Percentiles rank a stretch among this genome's conserved stretches.
Conservation (phyloP, 1,140 invertebrate species). For the Drosophila bocqueti region DNA sequence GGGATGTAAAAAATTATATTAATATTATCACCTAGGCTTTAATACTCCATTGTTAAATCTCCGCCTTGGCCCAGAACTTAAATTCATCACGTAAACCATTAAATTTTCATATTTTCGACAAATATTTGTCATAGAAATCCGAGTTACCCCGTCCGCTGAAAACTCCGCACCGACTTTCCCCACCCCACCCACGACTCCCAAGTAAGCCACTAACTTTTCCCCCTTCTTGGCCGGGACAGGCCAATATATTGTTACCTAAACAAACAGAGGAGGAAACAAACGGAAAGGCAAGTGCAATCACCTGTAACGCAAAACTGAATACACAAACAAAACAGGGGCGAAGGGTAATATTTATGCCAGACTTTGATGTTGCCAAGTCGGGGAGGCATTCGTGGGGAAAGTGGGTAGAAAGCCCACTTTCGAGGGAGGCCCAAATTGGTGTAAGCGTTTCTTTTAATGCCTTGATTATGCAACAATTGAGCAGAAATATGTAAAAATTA, state of each 20-base stretch:
- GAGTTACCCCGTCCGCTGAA: conserved; percentile 28
- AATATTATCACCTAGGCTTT: background rate
- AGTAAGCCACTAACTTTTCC: conserved; percentile 22
- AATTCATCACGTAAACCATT: conserved; percentile 44
- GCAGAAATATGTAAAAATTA: conserved; percentile 57
- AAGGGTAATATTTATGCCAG: conserved; percentile 60
- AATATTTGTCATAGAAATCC: conserved; percentile 55
- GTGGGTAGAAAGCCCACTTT: background rate
- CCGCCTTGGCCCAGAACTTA: background rate
- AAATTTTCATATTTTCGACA: conserved; percentile 46
- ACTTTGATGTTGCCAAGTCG: conserved; percentile 77
- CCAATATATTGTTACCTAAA: conserved; percentile 73
- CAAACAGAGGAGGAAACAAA: conserved; percentile 52
- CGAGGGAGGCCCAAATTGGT: conserved; percentile 32
- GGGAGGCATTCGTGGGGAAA: conserved; percentile 23
- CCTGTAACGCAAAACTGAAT: conserved; percentile 80
- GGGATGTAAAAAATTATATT: background rate
- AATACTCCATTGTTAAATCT: background rate
- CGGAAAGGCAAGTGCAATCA: conserved; percentile 71
- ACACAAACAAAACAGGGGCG: conserved; percentile 72
- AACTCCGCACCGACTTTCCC: conserved; percentile 14
- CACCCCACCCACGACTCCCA: background rate
- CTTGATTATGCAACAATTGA: conserved; percentile 68
- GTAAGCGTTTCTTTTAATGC: conserved; percentile 68
- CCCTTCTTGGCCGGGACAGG: conserved; percentile 35